Conservation (phyloP, 92 coral and sea anemone species). For the Scolanthus callimorphus region DNA sequence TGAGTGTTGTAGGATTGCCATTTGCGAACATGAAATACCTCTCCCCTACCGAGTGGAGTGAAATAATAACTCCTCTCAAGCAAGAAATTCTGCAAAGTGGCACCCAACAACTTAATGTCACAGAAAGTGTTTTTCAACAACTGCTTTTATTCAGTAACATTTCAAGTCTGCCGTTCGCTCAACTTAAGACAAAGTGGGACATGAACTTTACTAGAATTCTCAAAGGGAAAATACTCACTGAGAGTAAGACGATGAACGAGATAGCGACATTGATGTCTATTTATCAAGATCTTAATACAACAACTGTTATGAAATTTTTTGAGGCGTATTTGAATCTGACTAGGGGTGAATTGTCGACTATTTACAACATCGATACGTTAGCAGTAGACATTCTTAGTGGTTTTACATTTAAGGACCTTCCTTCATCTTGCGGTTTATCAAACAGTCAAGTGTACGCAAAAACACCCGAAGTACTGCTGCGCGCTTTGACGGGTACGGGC, state of each 20-base stretch:
- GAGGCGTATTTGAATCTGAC: constrained; percentile 27
- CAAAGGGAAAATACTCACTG: constrained; percentile 38
- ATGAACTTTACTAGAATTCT: constrained; percentile 20
- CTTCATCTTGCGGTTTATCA: constrained; percentile 29
- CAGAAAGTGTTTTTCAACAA: constrained; percentile 15
- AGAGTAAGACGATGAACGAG: constrained; percentile 18
- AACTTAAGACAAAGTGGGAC: constrained; percentile 59
- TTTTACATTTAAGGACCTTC: constrained; percentile 52
- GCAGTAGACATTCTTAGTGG: constrained; percentile 38
- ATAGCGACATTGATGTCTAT: constrained; percentile 9
- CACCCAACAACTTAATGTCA: constrained; percentile 31
- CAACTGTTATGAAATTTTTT: constrained; percentile 39
- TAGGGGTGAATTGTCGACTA: constrained; percentile 24
- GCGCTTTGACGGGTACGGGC: constrained; percentile 35
- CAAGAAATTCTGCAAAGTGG: constrained; percentile 50
- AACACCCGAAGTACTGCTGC: constrained; percentile 20
- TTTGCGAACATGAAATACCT: constrained; percentile 7
- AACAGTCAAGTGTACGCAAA: constrained; percentile 2
- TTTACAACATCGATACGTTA: constrained; percentile 20
- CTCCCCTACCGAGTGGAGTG: constrained; percentile 71
- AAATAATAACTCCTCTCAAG: constrained; percentile 44
- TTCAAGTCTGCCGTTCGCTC: constrained; percentile 17
- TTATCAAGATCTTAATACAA: not conserved
- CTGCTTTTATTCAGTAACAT: constrained; percentile 25
- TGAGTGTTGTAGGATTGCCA: not conserved